Evolutionary conservation across 2,113 vertebrate genomes (phyloP).

Genomic region (Petromus typicus): DNA sequence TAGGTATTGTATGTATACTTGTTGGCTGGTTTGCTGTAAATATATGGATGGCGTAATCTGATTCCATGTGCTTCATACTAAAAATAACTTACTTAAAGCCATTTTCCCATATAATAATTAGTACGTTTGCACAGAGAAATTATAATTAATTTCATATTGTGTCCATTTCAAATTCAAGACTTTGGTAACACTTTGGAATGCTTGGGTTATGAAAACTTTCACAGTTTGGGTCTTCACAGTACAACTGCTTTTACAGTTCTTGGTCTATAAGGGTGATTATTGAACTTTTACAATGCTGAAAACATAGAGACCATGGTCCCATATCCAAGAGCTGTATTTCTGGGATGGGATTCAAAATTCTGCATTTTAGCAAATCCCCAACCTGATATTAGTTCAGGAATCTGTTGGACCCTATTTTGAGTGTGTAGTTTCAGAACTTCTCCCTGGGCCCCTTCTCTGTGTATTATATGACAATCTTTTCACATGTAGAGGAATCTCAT

Average conservation of each 20-base stretch:
- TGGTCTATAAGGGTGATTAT: not conserved
- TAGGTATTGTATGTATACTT: not conserved
- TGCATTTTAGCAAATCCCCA: not conserved
- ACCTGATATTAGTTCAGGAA: not conserved
- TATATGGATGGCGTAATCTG: not conserved
- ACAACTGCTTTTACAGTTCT: not conserved
- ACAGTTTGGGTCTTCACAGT: not conserved
- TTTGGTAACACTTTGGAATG: not conserved
- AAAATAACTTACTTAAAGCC: not conserved
- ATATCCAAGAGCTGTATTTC: not conserved
- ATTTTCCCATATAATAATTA: not conserved
- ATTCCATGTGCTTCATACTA: not conserved
- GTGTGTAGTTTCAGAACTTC: not conserved
- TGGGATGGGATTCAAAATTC: not conserved
- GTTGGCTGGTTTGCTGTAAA: not conserved
- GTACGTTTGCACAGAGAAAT: not conserved
- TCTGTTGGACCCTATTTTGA: not conserved
- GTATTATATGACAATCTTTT: conserved; percentile 1
- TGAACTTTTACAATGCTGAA: conserved; percentile 14
- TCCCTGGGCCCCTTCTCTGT: not conserved
- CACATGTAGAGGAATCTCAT: conserved; percentile 11
- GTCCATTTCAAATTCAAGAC: conserved; percentile 39
- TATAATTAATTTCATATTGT: not conserved
- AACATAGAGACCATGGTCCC: not conserved
- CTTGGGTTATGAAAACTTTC: not conserved